Base-by-base conservation (phyloP, 2,888 invertebrate genomes). In the Parascotia fuliginaria region DNA sequence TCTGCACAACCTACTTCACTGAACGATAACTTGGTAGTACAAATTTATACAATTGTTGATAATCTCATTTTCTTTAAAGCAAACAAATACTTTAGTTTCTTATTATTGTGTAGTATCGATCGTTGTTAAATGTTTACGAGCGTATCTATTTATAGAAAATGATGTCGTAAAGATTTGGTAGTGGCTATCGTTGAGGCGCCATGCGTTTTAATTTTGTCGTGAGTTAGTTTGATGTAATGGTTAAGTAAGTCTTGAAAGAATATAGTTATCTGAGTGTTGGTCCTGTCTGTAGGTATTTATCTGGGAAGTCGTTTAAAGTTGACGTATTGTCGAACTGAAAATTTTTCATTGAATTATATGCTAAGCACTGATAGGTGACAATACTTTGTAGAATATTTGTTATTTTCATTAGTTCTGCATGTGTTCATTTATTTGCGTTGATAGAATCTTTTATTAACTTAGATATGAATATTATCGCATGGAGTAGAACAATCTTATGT, bases 141-240 rank as follows among this genome's bases (percentile, higher is more conserved):
- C 46, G 33, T 44, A 13, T 39, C 64, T 77, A 77, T 75, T 72
- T 65, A 59, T 74, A 70, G 63, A 50, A n/a, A 33, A 56, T 72
- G 71, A 75, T 70, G 68, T 76, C 74, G 68, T 68, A 51, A 50
- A 48, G 46, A 62, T 71, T 75, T 72, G 73, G 72, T 73, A 70
- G 44, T 48, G 41, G 48, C 38, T 22, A 31, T 49, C 39, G 28
- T 34, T 47, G 19, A 43, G 33, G 36, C 47, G 50, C 43, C 36
- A 44, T 51, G 51, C 24, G 44, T 55, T 64, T 53, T 42, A 46
- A 51, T 44, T 49, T 40, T 38, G 22, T 36, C 16, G 19, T 36
- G 4, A 36, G 6, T 36, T 36, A 22, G 11, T 19, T 5, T 19
- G 7, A 31, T 36, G 11, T 15, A 11, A 15, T 15, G 15, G 13